phyloP scores from a whole-genome alignment of 1,140 invertebrate species.

The Meloidogyne chitwoodi region DNA sequence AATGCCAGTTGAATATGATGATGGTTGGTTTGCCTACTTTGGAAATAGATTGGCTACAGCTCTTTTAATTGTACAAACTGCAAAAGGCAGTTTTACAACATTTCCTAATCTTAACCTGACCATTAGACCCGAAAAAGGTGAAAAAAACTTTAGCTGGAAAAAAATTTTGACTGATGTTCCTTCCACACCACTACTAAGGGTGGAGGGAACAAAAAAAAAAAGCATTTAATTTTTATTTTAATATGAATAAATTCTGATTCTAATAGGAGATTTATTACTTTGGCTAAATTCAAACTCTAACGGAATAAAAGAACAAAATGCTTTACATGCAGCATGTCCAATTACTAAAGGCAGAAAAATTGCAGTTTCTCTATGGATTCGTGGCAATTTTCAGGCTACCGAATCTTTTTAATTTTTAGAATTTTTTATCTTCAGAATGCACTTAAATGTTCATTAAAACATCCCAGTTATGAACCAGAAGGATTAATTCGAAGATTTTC shows the following conservation, averaged over 20 bases:
- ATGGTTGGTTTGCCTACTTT: conserved; percentile 43
- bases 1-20: conserved; percentile 37
- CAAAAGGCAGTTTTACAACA: conserved; percentile 37
- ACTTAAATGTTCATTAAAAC: conserved; percentile 23
- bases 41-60: conserved; percentile 43
- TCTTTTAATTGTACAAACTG: conserved; percentile 35
- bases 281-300: conserved; percentile 48
- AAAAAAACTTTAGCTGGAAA: not conserved
- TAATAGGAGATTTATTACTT: conserved; percentile 40
- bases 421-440: conserved; percentile 8
- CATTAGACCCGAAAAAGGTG: conserved; percentile 35
- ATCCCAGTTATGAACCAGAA: conserved; percentile 29
- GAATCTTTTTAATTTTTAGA: not conserved
- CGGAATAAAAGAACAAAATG: conserved; percentile 26
- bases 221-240: not conserved
- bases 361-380: conserved; percentile 48
- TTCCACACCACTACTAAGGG: not conserved
- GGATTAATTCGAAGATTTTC: conserved; percentile 1
- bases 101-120: conserved; percentile 36
- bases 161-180: not conserved
- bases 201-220: not conserved
- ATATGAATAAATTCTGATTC: not conserved
- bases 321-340: conserved; percentile 49
- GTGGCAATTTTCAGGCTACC: conserved; percentile 39
- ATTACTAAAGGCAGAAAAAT: conserved; percentile 46